Base-by-base conservation (phyloP, 2,797 vertebrate genomes). In the Xiphophorus birchmanni region DNA sequence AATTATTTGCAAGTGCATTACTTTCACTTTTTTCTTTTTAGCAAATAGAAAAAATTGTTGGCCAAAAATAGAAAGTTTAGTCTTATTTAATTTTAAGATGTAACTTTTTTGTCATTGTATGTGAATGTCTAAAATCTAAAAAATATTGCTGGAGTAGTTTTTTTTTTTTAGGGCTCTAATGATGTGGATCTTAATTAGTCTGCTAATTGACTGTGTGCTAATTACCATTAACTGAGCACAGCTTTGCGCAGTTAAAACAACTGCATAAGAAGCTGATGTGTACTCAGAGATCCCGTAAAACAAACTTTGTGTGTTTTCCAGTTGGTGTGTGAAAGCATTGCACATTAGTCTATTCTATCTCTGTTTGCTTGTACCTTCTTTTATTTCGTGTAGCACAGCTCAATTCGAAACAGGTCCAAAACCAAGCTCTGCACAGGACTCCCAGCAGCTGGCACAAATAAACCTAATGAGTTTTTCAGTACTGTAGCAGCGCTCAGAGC, bases 391-490 rank as follows among this genome's bases (percentile, higher is more conserved):
- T 91, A 82, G 83, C 75, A 87, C 91, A 91, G 87, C 90, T 93
- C 89, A 92, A 94, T 94, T 90, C 71, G 63, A 94, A 94, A 92
- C 93, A 92, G 92, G 80, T 91, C 90, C 88, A 83, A 45, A 78
- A 80, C 73, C 35, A 44, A 48, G 76, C 80, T 86, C 79, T 80
- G 86, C 84, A 29, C 26, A 76, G 89, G 83, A 87, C 91, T 91
- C 89, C 92, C 82, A 86, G 88, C 94, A 95, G 94, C 95, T 95
- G 94, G 94, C 94, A 94, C 90, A 92, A 94, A 93, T 94, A 94
- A 95, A 93, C 86, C 83, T 93, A 93, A 94, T 94, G 93, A 90
- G 84, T 94, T 95, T 95, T 92, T 95, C 93, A 93, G 91, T 78
- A 69, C 92, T 91, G 90, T 88, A 88, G 85, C 92, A 69, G 80